These are phyloP conservation scores for Drosophila fuyamai DNA, from an alignment of 1,140 invertebrate genomes.

Conservation along the genomic window DNA sequence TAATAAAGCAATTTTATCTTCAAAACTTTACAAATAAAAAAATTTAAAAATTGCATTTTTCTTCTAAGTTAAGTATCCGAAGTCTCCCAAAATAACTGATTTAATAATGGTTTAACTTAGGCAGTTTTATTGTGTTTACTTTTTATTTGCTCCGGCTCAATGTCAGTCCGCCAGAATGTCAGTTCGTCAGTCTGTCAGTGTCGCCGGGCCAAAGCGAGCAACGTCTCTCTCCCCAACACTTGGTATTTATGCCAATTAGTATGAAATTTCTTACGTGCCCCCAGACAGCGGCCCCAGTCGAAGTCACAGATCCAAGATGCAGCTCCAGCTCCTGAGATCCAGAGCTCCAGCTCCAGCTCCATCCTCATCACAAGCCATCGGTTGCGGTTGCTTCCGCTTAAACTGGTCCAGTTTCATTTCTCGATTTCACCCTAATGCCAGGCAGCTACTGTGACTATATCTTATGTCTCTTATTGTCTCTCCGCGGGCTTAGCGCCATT, in stretches of 20 bases:
- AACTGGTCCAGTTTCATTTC: conserved; percentile 83
- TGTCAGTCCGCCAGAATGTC: conserved; percentile 66
- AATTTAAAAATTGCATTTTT: too few relatives aligned
- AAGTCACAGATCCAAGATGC: conserved; percentile 28
- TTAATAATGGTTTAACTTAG: background rate
- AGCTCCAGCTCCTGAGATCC: conserved; percentile 27
- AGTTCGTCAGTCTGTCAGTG: conserved; percentile 65
- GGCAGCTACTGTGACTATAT: conserved; percentile 36
- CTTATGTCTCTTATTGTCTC: conserved; percentile 53
- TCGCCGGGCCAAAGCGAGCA: conserved; percentile 50
- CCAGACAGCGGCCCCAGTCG: conserved; percentile 57
- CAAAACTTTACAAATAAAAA: too few relatives aligned
- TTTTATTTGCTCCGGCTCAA: conserved; percentile 52
- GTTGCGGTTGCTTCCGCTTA: conserved; percentile 78
- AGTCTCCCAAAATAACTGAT: too few relatives aligned
- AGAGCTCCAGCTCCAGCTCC: conserved; percentile 16
- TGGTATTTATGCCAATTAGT: conserved; percentile 85
- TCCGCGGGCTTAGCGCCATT: conserved; percentile 71
- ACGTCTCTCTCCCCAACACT: conserved; percentile 72
- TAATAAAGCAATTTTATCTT: too few relatives aligned
- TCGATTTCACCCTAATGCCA: conserved; percentile 81
- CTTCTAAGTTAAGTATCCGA: too few relatives aligned
- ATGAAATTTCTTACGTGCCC: conserved; percentile 85
- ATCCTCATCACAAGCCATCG: conserved; percentile 37
- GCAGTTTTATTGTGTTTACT: conserved; percentile 14